Base-by-base conservation (phyloP, 2,888 invertebrate species). In the Tachina fera region DNA sequence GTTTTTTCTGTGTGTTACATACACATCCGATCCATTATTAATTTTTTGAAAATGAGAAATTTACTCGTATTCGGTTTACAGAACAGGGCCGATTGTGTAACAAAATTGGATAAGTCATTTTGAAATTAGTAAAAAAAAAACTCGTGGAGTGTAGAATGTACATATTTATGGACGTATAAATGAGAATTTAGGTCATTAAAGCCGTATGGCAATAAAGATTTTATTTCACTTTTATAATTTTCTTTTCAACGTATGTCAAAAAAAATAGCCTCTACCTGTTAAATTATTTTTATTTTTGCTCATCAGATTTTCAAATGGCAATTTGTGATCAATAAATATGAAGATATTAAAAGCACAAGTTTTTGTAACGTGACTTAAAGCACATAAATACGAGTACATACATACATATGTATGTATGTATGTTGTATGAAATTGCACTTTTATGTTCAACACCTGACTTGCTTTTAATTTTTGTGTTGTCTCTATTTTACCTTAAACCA, bases 381-480 rank as follows among this genome's bases (percentile, higher is more conserved):
- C 10, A 63, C 31, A 39, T 58, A 14, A 63, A 80, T 67, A 14
- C 11, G 43, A 67, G 47, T 9, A 63, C 31, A 39, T 58, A 14
- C 53, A 80, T 67, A 14, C 11, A 43, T 58, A 31, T 31, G 31
- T 58, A 6, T 31, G 31, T 56, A 14, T 16, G 51, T 58, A 31
- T 31, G 31, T 56, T 68, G 43, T 49, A 61, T 49, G 53, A 68
- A 78, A 74, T 78, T 85, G 74, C 78, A 74, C 67, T 78, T 81
- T 77, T 77, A 60, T 71, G 70, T 75, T 78, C 70, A 82, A 82
- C 78, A 82, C 85, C 85, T 85, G 82, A 85, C 74, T 74, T 78
- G 82, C 51, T 63, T 58, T 76, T 68, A 81, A 75, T 75, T 71
- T 76, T 75, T 61, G 31, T 74, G 19, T 80, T 58, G 49, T 63